Evolutionary conservation across 23 tunicate genomes (phyloP), one percentile per base, ranked within the genome.

Genomic region (Pegea sp.): DNA sequence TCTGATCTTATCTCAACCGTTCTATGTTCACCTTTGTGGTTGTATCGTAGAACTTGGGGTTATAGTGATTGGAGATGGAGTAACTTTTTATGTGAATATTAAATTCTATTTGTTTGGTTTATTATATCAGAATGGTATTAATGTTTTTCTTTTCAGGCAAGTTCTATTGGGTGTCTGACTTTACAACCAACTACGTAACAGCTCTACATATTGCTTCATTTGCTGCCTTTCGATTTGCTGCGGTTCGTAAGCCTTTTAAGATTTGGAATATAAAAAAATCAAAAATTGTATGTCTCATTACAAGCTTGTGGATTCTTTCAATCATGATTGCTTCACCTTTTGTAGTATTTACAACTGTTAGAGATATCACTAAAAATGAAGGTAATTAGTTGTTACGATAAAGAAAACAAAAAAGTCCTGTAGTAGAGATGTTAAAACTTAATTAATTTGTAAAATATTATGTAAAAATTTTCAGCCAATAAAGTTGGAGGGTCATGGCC

Each of bases 1-100:
- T 38, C 46, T 8, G 46, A 38, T 38, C 46, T 38, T 11, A 38
- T 38, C 16, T 38, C 46, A 11, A 38, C 13, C 46, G 46, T 38
- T 38, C 46, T 38, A 16, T 38, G 46, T 16, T 38, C 46, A 8
- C 46, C 46, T 8, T 16, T 38, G 46, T 38, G 11, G 46, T 16
- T 38, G 13, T 38, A 38, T 16, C 46, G 46, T 38, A 38, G 46
- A 38, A 38, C 46, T 38, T 38, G 46, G 46, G 46, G 46, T 38
- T 38, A 8, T 16, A 16, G 16, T 8, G 16, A 38, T 16, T 38
- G 46, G 46, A 11, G 11, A 16, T 38, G 46, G 46, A 16, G 46
- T 38, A 8, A 11, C 16, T 38, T 8, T 38, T 16, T 38, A 8
- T 38, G 46, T 38, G n/a, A n/a, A n/a, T n/a, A n/a, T n/a, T n/a